A percentile compares a stretch with the other conserved stretches of the same genome.
These are phyloP conservation scores for Psittacula cyanocephala DNA, from an alignment of 2,113 vertebrate genomes.

Conservation along the genomic window DNA sequence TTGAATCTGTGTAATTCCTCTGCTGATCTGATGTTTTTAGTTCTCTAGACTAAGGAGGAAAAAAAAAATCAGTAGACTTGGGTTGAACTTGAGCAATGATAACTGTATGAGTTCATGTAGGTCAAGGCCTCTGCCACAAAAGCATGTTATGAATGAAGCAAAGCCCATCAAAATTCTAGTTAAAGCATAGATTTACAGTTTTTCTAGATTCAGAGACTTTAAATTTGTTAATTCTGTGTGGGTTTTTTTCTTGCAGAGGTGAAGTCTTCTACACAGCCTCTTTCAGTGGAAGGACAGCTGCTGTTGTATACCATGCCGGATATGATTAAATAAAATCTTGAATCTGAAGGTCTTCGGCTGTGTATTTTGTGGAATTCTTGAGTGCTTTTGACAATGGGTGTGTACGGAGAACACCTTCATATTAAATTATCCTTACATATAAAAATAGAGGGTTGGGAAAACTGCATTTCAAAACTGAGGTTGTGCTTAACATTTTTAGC, in stretches of 20 bases:
- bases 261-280: background rate
- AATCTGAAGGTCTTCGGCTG: background rate
- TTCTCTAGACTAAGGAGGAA: fast-evolving
- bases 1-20: background rate
- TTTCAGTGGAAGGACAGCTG: background rate
- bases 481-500: background rate
- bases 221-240: background rate
- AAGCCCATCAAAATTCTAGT: background rate
- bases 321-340: conserved; percentile 72
- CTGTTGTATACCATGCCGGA: background rate
- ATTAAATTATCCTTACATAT: fast-evolving
- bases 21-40: background rate
- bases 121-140: background rate
- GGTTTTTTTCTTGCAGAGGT: conserved; percentile 47
- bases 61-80: background rate
- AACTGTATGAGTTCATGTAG: background rate
- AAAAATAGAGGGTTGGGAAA: background rate
- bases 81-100: background rate
- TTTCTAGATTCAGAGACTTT: background rate
- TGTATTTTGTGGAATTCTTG: background rate
- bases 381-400: background rate
- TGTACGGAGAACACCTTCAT: background rate
- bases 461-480: background rate
- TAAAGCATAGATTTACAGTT: background rate
- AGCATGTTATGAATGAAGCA: background rate